Conservation (phyloP, 1,140 invertebrate species). For the Tetramorium alpestre region DNA sequence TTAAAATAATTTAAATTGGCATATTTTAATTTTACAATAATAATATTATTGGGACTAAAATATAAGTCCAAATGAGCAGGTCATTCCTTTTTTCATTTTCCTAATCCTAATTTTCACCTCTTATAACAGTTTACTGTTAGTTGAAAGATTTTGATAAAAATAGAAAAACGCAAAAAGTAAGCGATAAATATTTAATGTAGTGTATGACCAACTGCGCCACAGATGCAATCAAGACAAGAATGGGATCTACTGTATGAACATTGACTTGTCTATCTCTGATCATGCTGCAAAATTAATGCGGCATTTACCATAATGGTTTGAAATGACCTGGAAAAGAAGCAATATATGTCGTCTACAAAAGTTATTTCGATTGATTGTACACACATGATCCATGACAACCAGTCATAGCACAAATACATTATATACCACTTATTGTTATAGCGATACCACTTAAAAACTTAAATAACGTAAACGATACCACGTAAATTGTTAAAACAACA, state of each 20-base stretch:
- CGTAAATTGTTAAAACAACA: neutral
- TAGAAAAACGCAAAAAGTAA: constrained; percentile 50
- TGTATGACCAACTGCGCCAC: constrained; percentile 16
- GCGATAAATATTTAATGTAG: constrained; percentile 73
- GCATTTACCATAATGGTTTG: constrained; percentile 72
- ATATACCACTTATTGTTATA: neutral
- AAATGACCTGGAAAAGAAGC: constrained; percentile 63
- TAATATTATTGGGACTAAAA: constrained; percentile 5
- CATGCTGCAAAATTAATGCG: constrained; percentile 74
- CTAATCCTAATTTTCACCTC: constrained; percentile 18
- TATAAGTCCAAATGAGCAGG: neutral
- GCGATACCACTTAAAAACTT: no score
- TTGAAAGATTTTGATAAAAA: constrained; percentile 55
- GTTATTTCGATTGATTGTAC: constrained; percentile 28
- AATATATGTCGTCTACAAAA: constrained; percentile 11
- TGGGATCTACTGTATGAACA: constrained; percentile 50
- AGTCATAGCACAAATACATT: constrained; percentile 25
- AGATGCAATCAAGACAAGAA: constrained; percentile 46
- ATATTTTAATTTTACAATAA: neutral
- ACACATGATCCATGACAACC: constrained; percentile 54
- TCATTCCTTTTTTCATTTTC: neutral
- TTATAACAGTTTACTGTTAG: neutral
- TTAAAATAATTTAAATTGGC: neutral
- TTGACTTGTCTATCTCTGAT: constrained; percentile 72
- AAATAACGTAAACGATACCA: no score